Percentiles rank a stretch among this genome's conserved stretches.
These are phyloP conservation scores for Propithecus deckenii DNA, from an alignment of 2,797 vertebrate species.

Conservation along the genomic window DNA sequence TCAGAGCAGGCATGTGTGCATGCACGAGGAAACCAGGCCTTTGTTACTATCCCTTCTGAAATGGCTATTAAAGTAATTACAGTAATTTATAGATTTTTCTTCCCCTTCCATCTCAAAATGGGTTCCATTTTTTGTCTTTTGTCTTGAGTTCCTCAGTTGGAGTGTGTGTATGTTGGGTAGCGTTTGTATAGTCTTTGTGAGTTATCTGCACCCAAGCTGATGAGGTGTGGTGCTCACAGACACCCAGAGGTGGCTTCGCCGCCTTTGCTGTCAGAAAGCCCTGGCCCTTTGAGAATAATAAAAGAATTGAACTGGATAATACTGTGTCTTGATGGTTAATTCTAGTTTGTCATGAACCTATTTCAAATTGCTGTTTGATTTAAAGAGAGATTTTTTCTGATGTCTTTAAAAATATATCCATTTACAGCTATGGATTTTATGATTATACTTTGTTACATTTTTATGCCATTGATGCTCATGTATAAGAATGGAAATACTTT, in stretches of 20 bases:
- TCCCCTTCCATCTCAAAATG: conserved; percentile 58
- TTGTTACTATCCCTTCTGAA: conserved; percentile 68
- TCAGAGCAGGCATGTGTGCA: not conserved
- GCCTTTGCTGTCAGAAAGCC: not conserved
- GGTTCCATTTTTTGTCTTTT: conserved; percentile 68
- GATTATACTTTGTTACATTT: conserved; percentile 57
- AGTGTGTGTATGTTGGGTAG: conserved; percentile 14
- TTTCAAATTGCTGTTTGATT: conserved; percentile 62
- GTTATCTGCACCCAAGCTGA: not conserved
- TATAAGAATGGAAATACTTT: not conserved
- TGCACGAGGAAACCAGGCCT: conserved; percentile 59
- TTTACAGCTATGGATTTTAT: conserved; percentile 60
- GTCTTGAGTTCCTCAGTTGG: conserved; percentile 65
- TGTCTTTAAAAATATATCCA: conserved; percentile 25
- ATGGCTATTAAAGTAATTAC: conserved; percentile 78
- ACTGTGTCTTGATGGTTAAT: conserved; percentile 53
- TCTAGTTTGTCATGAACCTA: conserved; percentile 50
- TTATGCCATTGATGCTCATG: not conserved
- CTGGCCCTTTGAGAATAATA: not conserved
- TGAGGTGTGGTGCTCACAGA: not conserved
- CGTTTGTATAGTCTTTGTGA: not conserved
- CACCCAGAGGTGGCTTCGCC: not conserved
- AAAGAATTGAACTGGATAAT: conserved; percentile 6
- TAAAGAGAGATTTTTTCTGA: conserved; percentile 52
- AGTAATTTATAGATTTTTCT: conserved; percentile 67